phyloP scores from a whole-genome alignment of 2,113 vertebrate genomes.

The Tursiops truncatus region DNA sequence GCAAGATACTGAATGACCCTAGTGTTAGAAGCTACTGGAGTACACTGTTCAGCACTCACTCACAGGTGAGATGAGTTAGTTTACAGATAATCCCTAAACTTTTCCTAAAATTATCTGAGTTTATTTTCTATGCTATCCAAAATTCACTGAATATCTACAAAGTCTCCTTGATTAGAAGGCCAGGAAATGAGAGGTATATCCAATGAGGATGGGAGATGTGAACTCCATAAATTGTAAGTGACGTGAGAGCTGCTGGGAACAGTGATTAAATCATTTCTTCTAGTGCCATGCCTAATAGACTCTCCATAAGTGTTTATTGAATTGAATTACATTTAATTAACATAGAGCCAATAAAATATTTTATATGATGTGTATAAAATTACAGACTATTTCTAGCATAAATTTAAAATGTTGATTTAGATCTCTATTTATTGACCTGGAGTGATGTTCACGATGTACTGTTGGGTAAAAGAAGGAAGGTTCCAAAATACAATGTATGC shows the following conservation, averaged over 20 bases:
- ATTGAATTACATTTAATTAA: conserved; percentile 39
- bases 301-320: not conserved
- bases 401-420: conserved; percentile 33
- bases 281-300: not conserved
- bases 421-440: conserved; percentile 16
- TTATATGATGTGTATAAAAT: conserved; percentile 10
- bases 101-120: not conserved
- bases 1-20: not conserved
- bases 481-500: not conserved
- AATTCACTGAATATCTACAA: not conserved
- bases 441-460: not conserved
- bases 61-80: not conserved
- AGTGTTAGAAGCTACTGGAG: conserved; percentile 29
- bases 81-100: not conserved
- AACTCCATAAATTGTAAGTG: not conserved
- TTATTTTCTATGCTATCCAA: not conserved
- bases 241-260: not conserved
- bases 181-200: not conserved
- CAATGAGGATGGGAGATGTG: not conserved
- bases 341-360: not conserved
- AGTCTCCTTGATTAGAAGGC: not conserved
- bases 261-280: not conserved
- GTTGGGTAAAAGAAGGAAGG: not conserved
- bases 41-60: not conserved
- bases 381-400: not conserved